Percentiles rank a stretch among this genome's conserved stretches.
phyloP scores from a whole-genome alignment of 2,888 invertebrate genomes.

The Drosophila pseudotakahashii region DNA sequence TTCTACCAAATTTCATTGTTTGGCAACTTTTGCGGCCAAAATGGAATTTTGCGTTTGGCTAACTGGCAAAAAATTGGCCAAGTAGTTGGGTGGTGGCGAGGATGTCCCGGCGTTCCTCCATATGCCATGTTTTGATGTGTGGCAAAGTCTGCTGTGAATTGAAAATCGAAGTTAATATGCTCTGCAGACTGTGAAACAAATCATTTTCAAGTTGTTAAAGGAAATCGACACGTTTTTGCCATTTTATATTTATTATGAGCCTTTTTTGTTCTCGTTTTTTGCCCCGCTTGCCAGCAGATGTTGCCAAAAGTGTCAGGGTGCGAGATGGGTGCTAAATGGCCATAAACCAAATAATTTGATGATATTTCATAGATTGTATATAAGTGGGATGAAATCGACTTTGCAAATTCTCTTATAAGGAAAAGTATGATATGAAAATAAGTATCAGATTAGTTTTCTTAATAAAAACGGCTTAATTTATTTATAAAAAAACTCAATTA shows the following conservation, averaged over 20 bases:
- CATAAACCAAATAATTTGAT: conserved; percentile 75
- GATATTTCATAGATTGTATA: conserved; percentile 62
- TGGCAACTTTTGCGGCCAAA: conserved; percentile 73
- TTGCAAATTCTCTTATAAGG: not conserved
- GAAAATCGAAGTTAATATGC: conserved; percentile 81
- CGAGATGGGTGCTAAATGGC: conserved; percentile 13
- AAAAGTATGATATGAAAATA: not conserved
- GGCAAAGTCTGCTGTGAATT: conserved; percentile 59
- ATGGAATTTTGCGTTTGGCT: conserved; percentile 67
- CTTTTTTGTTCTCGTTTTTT: conserved; percentile 50
- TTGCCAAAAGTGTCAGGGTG: conserved; percentile 54
- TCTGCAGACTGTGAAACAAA: conserved; percentile 79
- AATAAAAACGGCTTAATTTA: no score
- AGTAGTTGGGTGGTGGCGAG: conserved; percentile 39
- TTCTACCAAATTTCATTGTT: conserved; percentile 35
- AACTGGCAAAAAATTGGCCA: conserved; percentile 64
- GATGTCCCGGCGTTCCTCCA: conserved; percentile 26
- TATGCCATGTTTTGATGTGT: conserved; percentile 35
- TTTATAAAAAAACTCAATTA: no score
- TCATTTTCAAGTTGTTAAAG: conserved; percentile 81
- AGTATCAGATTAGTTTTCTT: no score
- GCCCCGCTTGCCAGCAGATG: conserved; percentile 60
- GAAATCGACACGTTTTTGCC: conserved; percentile 83
- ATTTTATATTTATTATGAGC: conserved; percentile 81
- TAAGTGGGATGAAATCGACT: not conserved